phyloP scores from a whole-genome alignment of 2,888 invertebrate genomes.

The Drosophila picticornis region DNA sequence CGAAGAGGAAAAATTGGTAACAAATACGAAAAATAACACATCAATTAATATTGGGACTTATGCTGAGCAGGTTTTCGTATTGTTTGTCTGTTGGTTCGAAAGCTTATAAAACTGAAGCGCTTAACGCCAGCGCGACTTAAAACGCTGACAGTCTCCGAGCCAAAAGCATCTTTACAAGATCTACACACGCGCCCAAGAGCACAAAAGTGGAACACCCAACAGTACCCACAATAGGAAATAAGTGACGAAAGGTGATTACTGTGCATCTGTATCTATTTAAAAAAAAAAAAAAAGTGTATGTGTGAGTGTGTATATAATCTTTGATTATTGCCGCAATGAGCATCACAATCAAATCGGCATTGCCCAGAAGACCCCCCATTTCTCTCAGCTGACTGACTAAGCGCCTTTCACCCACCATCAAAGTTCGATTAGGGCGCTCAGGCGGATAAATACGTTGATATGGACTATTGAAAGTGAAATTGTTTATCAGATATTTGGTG shows the following conservation, averaged over 20 bases:
- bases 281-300: background rate
- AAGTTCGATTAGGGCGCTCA: constrained; percentile 10
- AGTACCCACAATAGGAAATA: constrained; percentile 10
- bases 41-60: constrained; percentile 6
- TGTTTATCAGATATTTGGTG: constrained; percentile 2
- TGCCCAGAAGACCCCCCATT: constrained; percentile 13
- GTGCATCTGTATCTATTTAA: background rate
- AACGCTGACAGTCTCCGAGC: constrained; percentile 41
- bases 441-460: constrained; percentile 27
- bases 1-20: constrained; percentile 10
- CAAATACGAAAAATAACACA: constrained; percentile 20
- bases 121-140: constrained; percentile 56
- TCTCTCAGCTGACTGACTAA: constrained; percentile 6
- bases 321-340: constrained; percentile 16
- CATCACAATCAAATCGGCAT: constrained; percentile 8
- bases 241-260: constrained; percentile 48
- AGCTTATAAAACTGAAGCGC: constrained; percentile 60
- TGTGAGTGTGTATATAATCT: constrained; percentile 2
- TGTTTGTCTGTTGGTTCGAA: constrained; percentile 19
- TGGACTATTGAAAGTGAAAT: constrained; percentile 63
- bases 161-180: constrained; percentile 46
- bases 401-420: constrained; percentile 62
- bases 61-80: constrained; percentile 44
- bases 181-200: constrained; percentile 12
- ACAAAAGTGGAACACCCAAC: background rate